Evolutionary conservation across 2,797 vertebrate species (phyloP), one percentile per base, ranked within the genome.

Genomic region (Buphagus erythrorhynchus): DNA sequence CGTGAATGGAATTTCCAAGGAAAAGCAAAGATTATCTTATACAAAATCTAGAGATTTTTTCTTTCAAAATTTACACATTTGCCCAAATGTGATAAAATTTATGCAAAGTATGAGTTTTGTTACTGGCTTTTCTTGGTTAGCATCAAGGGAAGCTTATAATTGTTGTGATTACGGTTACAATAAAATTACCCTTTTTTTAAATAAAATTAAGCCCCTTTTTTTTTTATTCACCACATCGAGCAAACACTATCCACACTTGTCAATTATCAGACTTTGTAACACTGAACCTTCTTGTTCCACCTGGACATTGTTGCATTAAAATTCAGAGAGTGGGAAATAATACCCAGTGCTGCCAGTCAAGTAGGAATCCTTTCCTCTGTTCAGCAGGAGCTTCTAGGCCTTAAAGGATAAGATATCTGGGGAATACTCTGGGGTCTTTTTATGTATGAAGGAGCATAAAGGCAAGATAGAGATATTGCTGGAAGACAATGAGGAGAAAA

Each of bases 261-360:
- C 75, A 95, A 81, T 95, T 81, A 90, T 68, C 59, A 61, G 84
- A 81, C 71, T 91, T 89, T 92, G 29, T 49, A 95, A 71, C 68
- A 25, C 24, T 62, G 38, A 89, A 94, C 55, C 18, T 90, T 92
- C 74, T 85, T 1, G 2, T 93, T 96, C 59, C 77, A 92, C 54
- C 77, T 90, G 75, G 77, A 61, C 66, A 63, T 15, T 42, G 40
- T 77, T 66, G 46, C 65, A 88, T 95, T 95, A 95, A 89, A 84
- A 91, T 75, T 86, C 46, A 95, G 84, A 71, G 55, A 71, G 86
- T 95, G 95, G 67, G 68, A 69, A 95, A 73, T 89, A 92, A 87
- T 91, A 74, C 51, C 63, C 88, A 82, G 8, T 43, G 77, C 40
- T 94, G 81, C 91, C 87, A 58, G 76, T 94, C 95, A 91, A 94